These are phyloP conservation scores for Sphaerodactylus townsendi DNA, from an alignment of 2,113 vertebrate species.

Conservation along the genomic window DNA sequence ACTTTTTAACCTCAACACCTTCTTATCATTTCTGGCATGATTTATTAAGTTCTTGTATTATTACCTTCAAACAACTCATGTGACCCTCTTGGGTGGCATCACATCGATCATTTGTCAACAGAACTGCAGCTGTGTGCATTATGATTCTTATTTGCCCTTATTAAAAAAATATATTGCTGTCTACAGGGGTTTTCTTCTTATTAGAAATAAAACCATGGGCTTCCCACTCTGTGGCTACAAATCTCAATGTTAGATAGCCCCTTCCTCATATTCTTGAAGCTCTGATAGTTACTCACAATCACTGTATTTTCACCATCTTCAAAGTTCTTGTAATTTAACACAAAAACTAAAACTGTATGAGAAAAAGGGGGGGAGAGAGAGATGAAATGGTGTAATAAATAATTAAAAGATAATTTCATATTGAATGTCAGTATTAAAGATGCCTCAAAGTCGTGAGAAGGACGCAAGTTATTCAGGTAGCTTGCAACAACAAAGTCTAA, in stretches of 20 bases:
- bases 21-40: constrained; percentile 38
- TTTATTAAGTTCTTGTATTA: constrained; percentile 50
- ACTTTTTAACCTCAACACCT: constrained; percentile 3
- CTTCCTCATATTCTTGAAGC: neutral
- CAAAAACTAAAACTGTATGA: neutral
- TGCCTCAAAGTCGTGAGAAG: neutral
- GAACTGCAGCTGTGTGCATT: constrained; percentile 41
- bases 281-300: neutral
- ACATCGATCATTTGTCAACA: constrained; percentile 48
- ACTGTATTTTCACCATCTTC: too few species aligned
- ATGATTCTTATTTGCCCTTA: constrained; percentile 26
- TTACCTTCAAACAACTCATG: constrained; percentile 59
- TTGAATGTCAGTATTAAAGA: neutral
- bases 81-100: constrained; percentile 18
- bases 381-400: neutral
- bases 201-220: neutral
- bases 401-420: neutral
- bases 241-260: neutral
- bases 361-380: neutral
- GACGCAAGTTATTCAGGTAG: neutral
- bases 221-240: neutral
- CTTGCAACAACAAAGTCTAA: neutral
- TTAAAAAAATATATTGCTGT: neutral
- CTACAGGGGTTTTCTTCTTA: constrained; percentile 19
- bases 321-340: neutral